Percentiles rank a stretch among this genome's conserved stretches.
Conservation (phyloP, 2,113 vertebrate genomes). For the Neotragus moschatus region DNA sequence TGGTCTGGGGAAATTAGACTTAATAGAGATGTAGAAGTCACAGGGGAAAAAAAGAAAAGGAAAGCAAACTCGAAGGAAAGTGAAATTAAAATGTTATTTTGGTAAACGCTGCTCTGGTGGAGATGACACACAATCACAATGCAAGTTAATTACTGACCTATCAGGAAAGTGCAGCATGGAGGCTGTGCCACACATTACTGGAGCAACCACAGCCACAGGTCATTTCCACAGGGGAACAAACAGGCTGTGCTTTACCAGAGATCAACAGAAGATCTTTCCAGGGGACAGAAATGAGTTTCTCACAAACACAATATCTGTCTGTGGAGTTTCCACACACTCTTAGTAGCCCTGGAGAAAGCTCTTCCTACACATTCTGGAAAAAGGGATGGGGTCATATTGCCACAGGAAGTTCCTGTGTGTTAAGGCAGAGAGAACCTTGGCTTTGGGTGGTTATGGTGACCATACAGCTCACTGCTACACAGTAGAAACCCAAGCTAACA, state of each 20-base stretch:
- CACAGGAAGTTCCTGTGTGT: background rate
- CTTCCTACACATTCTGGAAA: background rate
- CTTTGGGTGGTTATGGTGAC: background rate
- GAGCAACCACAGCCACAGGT: slow-evolving; percentile 10
- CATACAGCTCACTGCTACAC: background rate
- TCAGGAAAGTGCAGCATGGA: slow-evolving; percentile 4
- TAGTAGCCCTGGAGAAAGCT: background rate
- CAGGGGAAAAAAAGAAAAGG: slow-evolving; percentile 26
- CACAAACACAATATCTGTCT: slow-evolving; percentile 32
- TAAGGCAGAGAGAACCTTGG: background rate
- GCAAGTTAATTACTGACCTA: slow-evolving; percentile 60
- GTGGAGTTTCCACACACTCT: background rate
- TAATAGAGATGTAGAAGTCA: slow-evolving; percentile 48
- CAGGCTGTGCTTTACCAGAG: slow-evolving; percentile 19
- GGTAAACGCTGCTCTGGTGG: slow-evolving; percentile 59
- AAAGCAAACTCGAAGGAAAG: slow-evolving; percentile 55
- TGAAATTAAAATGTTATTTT: slow-evolving; percentile 75
- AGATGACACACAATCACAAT: slow-evolving; percentile 42
- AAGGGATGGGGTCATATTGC: background rate
- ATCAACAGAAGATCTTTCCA: slow-evolving; percentile 41
- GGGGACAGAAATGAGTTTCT: slow-evolving; percentile 41
- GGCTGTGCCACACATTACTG: slow-evolving; percentile 53
- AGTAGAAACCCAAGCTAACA: background rate
- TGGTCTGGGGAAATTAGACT: slow-evolving; percentile 73
- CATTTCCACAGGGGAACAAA: slow-evolving; percentile 52